Evolutionary conservation across 2,888 invertebrate species (phyloP).

Genomic region (Crematogaster levior): DNA sequence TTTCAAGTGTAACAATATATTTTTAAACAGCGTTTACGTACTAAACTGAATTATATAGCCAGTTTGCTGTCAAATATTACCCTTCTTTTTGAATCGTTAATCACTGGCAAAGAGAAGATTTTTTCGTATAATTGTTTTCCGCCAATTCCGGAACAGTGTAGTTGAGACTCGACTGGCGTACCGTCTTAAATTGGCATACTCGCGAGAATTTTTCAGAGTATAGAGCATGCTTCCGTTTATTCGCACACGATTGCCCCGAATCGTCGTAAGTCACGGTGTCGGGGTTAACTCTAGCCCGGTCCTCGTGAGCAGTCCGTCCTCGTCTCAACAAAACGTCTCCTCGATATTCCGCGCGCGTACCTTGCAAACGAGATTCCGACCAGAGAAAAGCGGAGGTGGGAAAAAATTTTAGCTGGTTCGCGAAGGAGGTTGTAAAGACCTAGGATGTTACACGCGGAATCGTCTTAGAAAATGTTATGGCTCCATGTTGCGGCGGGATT

Average conservation of each 20-base stretch:
- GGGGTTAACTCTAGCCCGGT: conserved; percentile 47
- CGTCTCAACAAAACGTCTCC: conserved; percentile 51
- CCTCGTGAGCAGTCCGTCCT: conserved; percentile 56
- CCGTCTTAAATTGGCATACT: conserved; percentile 28
- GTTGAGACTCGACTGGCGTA: conserved; percentile 9
- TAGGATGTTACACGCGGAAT: conserved; percentile 71
- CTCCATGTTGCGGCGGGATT: conserved; percentile 40
- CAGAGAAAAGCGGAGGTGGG: conserved; percentile 54
- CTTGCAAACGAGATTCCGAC: conserved; percentile 75
- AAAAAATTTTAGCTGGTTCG: conserved; percentile 69
- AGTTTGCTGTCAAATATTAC: no score
- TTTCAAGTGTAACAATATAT: no score
- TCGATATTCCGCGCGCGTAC: conserved; percentile 73
- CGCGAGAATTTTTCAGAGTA: conserved; percentile 32
- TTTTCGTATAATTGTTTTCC: conserved; percentile 7
- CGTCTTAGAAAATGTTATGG: conserved; percentile 58
- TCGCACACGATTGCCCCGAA: conserved; percentile 50
- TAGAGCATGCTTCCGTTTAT: conserved; percentile 19
- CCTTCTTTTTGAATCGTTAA: no score
- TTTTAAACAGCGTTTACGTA: no score
- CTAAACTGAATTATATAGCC: no score
- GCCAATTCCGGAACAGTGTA: neutral
- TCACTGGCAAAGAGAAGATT: no score
- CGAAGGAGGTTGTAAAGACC: conserved; percentile 70
- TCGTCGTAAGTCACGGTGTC: conserved; percentile 55